A percentile compares a stretch with the other conserved stretches of the same genome.
These are phyloP conservation scores for Limnodromus scolopaceus DNA, from an alignment of 2,797 vertebrate genomes.

Conservation along the genomic window DNA sequence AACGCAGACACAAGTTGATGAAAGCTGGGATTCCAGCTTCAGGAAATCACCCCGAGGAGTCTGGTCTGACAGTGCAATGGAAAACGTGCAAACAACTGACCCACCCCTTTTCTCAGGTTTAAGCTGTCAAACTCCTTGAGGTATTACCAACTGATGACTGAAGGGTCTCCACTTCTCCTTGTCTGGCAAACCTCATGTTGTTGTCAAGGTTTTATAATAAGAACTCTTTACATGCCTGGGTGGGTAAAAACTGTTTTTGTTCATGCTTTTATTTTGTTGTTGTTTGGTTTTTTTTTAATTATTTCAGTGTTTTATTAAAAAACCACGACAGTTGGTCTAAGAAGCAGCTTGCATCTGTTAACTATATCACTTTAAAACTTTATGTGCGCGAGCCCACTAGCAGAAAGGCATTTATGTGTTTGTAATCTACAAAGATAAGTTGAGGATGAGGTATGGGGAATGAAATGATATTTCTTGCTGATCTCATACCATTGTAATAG, in stretches of 20 bases:
- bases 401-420: neutral
- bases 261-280: neutral
- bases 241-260: neutral
- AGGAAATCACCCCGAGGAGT: neutral
- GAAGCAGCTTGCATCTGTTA: neutral
- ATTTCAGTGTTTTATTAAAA: neutral
- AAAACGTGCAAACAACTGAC: neutral
- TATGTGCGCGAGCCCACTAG: neutral
- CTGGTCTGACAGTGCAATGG: neutral
- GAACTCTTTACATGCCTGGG: neutral
- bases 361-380: neutral
- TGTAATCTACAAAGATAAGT: neutral
- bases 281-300: neutral
- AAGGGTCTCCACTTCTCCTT: neutral
- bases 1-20: neutral
- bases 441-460: neutral
- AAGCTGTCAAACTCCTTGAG: neutral
- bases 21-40: neutral
- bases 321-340: neutral
- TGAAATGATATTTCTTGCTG: neutral
- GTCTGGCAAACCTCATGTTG: neutral
- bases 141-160: neutral
- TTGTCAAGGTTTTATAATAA: neutral
- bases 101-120: neutral
- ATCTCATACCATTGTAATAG: neutral